Evolutionary conservation across 2,888 invertebrate genomes (phyloP).

Genomic region (Psylliodes chrysocephalus): DNA sequence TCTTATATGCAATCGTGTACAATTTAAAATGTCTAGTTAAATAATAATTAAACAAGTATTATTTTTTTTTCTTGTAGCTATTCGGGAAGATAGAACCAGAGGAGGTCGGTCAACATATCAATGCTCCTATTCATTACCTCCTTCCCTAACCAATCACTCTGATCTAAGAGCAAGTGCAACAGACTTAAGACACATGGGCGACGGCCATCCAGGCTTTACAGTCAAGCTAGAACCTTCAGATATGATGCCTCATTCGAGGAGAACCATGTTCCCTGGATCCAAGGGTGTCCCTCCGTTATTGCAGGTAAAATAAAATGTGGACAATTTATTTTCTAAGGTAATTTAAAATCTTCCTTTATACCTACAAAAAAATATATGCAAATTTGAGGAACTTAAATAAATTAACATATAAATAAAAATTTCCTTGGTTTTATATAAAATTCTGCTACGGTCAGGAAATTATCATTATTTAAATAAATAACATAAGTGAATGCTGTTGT

Average conservation of each 20-base stretch:
- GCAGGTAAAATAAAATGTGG: conserved; percentile 71
- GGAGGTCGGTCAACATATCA: conserved; percentile 97
- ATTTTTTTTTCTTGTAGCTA: conserved; percentile 70
- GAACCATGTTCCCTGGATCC: conserved; percentile 52
- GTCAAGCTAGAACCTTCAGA: conserved; percentile 67
- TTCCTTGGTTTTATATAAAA: too few species aligned
- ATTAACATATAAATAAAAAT: too few species aligned
- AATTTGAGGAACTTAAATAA: too few species aligned
- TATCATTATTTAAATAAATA: too few species aligned
- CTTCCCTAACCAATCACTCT: conserved; percentile 66
- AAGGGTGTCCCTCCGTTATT: conserved; percentile 73
- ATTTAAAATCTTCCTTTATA: too few species aligned
- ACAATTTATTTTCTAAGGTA: too few species aligned
- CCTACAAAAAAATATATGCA: too few species aligned
- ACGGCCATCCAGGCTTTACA: conserved; percentile 56
- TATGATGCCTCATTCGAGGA: conserved; percentile 59
- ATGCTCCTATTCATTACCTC: conserved; percentile 90
- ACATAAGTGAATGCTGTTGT: too few species aligned
- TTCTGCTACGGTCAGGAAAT: too few species aligned
- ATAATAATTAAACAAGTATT: neutral
- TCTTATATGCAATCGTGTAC: neutral
- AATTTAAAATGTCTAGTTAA: too few species aligned
- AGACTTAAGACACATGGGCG: conserved; percentile 58
- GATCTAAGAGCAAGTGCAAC: conserved; percentile 63
- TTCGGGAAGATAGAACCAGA: conserved; percentile 92